Evolutionary conservation across 2,113 vertebrate genomes (phyloP), one percentile per base, ranked within the genome.

Genomic region (Sylvietta virens): DNA sequence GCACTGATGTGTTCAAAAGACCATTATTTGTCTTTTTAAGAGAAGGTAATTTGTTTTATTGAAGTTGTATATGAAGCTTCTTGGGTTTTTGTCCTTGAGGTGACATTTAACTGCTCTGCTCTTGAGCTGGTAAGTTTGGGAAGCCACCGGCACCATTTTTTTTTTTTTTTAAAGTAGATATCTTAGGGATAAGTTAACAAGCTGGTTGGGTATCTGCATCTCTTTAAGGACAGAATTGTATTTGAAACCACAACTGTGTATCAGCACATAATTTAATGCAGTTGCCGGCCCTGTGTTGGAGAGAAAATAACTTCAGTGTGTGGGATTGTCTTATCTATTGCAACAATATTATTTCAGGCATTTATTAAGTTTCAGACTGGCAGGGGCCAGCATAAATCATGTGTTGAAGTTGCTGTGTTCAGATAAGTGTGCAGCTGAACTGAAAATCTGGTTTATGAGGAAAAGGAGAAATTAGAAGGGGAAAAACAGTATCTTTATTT

Each of bases 361-460:
- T 93, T 94, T 74, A 58, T 76, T 74, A 64, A 88, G 44, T 76
- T 87, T 90, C 65, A 85, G 73, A 42, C 57, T 92, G 85, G 31
- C 30, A 92, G 65, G 45, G 70, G 28, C 76, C 50, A 39, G 26
- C 31, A 27, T 92, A 77, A 90, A 81, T 91, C 86, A 78, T 26
- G 16, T 7, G 22, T 13, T 81, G 77, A 78, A 71, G 57, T 37
- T 60, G 47, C 73, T 44, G 7, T 40, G 10, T 78, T 89, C 69
- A 45, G 73, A 27, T 81, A 82, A 54, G 13, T 8, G 7, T 42
- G 10, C 21, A 61, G 50, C 27, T 18, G 64, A 65, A 37, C 22
- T 61, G 15, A 40, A 70, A 70, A 35, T 51, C 65, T 76, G 30
- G 11, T 15, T 82, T 72, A n/a, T 37, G 67, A 80, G 22, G 11